Percentiles rank a stretch among this genome's conserved stretches.
Evolutionary conservation across 2,888 invertebrate genomes (phyloP).

Genomic region (Aquatica leii): DNA sequence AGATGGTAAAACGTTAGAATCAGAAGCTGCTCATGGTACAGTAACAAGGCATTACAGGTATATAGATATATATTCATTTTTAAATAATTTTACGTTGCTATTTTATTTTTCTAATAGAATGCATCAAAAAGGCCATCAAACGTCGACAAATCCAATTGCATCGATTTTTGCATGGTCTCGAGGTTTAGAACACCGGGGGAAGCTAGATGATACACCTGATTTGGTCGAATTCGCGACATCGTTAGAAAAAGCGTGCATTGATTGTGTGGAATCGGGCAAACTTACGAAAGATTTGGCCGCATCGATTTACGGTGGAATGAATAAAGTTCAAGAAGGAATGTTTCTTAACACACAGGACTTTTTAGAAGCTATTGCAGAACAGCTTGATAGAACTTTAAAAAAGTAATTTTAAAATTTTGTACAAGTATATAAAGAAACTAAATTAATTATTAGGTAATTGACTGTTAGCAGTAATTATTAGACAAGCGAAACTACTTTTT

Average conservation of each 20-base stretch:
- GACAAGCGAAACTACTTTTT: too few relatives aligned
- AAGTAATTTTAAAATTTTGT: slow-evolving; percentile 30
- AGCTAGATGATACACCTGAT: slow-evolving; percentile 79
- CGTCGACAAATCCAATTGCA: slow-evolving; percentile 91
- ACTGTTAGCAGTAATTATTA: too few relatives aligned
- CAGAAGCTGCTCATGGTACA: slow-evolving; percentile 93
- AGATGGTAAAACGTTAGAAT: slow-evolving; percentile 86
- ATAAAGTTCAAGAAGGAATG: slow-evolving; percentile 83
- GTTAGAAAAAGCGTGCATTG: slow-evolving; percentile 84
- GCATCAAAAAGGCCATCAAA: slow-evolving; percentile 86
- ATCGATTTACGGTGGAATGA: slow-evolving; percentile 85
- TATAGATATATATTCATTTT: slow-evolving; percentile 61
- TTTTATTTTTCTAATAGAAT: slow-evolving; percentile 62
- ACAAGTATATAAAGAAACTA: too few relatives aligned
- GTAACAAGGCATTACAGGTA: slow-evolving; percentile 86
- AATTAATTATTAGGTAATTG: too few relatives aligned
- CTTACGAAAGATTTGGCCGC: slow-evolving; percentile 91
- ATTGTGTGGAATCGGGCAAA: slow-evolving; percentile 82
- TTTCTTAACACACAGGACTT: slow-evolving; percentile 88
- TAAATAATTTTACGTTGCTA: not conserved
- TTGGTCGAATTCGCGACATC: slow-evolving; percentile 74
- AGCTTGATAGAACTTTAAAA: slow-evolving; percentile 66
- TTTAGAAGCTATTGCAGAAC: slow-evolving; percentile 80
- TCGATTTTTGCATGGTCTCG: slow-evolving; percentile 93
- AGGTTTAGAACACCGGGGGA: slow-evolving; percentile 83